These are phyloP conservation scores for Gnatocerus cornutus DNA, from an alignment of 2,888 invertebrate genomes.

Conservation along the genomic window DNA sequence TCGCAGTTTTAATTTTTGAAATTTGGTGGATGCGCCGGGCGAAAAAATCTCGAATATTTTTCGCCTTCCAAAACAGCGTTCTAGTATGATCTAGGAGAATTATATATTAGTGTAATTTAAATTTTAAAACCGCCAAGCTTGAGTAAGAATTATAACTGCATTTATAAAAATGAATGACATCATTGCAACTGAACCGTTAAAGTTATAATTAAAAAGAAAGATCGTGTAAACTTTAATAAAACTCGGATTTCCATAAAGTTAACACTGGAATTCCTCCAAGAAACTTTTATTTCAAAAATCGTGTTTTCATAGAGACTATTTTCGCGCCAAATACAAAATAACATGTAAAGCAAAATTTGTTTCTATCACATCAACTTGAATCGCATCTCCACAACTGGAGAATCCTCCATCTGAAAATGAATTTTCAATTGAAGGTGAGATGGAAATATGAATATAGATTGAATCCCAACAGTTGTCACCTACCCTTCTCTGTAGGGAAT, in stretches of 20 bases:
- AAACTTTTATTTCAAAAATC: neutral
- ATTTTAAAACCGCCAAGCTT: too few relatives aligned
- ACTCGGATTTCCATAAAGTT: neutral
- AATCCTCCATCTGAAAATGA: slow-evolving; percentile 49
- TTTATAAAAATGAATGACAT: too few relatives aligned
- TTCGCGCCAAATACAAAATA: slow-evolving; percentile 39
- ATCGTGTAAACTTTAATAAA: neutral
- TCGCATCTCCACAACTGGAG: slow-evolving; percentile 39
- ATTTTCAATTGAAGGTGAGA: slow-evolving; percentile 54
- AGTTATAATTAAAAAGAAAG: too few relatives aligned
- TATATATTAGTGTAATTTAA: too few relatives aligned
- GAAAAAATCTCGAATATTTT: too few relatives aligned
- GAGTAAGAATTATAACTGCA: too few relatives aligned
- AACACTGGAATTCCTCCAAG: neutral
- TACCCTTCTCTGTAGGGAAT: slow-evolving; percentile 43
- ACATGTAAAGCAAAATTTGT: slow-evolving; percentile 42
- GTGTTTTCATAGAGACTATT: neutral
- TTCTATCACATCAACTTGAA: slow-evolving; percentile 42
- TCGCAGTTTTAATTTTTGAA: neutral
- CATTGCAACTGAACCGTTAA: too few relatives aligned
- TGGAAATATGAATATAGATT: slow-evolving; percentile 57
- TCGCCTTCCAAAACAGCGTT: too few relatives aligned
- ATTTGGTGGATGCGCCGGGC: neutral
- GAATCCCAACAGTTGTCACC: slow-evolving; percentile 54
- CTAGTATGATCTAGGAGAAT: too few relatives aligned